Percentiles rank a stretch among this genome's conserved stretches.
Evolutionary conservation across 2,888 invertebrate genomes (phyloP).

Genomic region (Synergus gifuensis): DNA sequence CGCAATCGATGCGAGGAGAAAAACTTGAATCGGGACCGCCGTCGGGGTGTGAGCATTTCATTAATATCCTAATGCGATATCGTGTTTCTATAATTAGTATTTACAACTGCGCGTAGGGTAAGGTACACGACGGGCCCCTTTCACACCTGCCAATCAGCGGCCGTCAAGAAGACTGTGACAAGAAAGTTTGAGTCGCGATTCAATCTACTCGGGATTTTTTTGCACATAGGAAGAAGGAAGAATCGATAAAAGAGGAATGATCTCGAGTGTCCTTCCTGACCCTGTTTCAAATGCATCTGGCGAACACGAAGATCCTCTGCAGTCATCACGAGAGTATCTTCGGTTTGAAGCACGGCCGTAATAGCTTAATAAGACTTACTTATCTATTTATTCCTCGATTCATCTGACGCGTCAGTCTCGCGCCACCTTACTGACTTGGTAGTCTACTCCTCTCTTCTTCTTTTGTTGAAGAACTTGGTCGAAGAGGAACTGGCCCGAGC

Average conservation of each 20-base stretch:
- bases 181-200: background rate
- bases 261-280: slow-evolving; percentile 33
- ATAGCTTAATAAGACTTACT: slow-evolving; percentile 43
- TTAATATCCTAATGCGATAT: slow-evolving; percentile 71
- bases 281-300: slow-evolving; percentile 34
- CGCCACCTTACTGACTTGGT: slow-evolving; percentile 44
- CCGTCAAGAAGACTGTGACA: slow-evolving; percentile 67
- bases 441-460: slow-evolving; percentile 44
- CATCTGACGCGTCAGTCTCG: slow-evolving; percentile 35
- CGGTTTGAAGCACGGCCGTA: slow-evolving; percentile 28
- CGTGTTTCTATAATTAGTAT: slow-evolving; percentile 49
- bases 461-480: slow-evolving; percentile 41
- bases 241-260: slow-evolving; percentile 15
- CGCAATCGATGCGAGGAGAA: slow-evolving; percentile 41
- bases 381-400: slow-evolving; percentile 40
- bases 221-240: slow-evolving; percentile 13
- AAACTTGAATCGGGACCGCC: slow-evolving; percentile 46
- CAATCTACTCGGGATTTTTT: background rate
- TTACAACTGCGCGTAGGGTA: slow-evolving; percentile 31
- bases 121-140: slow-evolving; percentile 37
- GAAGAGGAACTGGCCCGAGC: slow-evolving; percentile 51
- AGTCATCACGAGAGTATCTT: slow-evolving; percentile 28
- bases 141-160: slow-evolving; percentile 68
- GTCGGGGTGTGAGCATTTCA: slow-evolving; percentile 66
- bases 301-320: slow-evolving; percentile 11